Evolutionary conservation across 2,888 invertebrate species (phyloP), one percentile per base, ranked within the genome.

Genomic region (Amphiduros pacificus): DNA sequence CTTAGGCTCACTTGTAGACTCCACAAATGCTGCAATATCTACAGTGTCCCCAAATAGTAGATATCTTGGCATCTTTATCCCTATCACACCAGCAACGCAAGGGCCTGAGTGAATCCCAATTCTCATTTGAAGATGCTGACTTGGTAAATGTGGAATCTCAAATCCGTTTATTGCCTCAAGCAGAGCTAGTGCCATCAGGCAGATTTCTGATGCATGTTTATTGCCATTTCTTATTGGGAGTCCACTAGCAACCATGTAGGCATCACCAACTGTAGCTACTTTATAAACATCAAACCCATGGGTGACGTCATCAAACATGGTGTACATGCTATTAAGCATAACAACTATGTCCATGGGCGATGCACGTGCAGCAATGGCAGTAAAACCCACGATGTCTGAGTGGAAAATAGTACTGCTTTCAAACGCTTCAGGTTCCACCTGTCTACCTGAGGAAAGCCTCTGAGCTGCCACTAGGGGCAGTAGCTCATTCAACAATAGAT

Each of bases 21-120:
- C n/a, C n/a, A n/a, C n/a, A n/a, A n/a, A n/a, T n/a, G n/a, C n/a
- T n/a, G n/a, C n/a, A n/a, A n/a, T n/a, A n/a, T n/a, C n/a, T n/a
- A n/a, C n/a, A n/a, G n/a, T n/a, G n/a, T n/a, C n/a, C n/a, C n/a
- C n/a, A n/a, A n/a, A n/a, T n/a, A n/a, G n/a, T n/a, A n/a, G n/a
- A n/a, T n/a, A n/a, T n/a, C n/a, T n/a, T n/a, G n/a, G n/a, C n/a
- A n/a, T n/a, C n/a, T n/a, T n/a, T n/a, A n/a, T n/a, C n/a, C n/a
- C n/a, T n/a, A n/a, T n/a, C n/a, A n/a, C n/a, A n/a, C n/a, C n/a
- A n/a, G n/a, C n/a, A n/a, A n/a, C n/a, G n/a, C n/a, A n/a, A n/a
- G n/a, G n/a, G n/a, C 78, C 78, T n/a, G 73, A 75, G 58, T 78
- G 78, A 11, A 78, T 64, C 27, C 78, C 78, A 24, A 74, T 71